Conservation (phyloP, 2,888 invertebrate species). For the Polydrusus tereticollis region DNA sequence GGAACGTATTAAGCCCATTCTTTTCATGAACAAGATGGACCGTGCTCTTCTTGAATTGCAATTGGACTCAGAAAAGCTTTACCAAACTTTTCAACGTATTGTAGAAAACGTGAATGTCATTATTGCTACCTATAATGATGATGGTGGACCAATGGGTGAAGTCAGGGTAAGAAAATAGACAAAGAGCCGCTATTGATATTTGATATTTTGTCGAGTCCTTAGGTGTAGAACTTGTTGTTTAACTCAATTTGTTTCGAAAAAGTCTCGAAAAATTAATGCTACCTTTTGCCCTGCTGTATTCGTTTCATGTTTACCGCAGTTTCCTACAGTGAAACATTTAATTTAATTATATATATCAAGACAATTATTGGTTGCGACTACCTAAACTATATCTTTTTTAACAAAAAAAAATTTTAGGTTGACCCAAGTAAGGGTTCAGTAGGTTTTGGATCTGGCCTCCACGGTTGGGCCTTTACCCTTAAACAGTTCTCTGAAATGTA, state of each 20-base stretch:
- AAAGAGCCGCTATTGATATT: neutral
- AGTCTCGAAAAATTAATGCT: conserved; percentile 58
- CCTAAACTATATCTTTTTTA: neutral
- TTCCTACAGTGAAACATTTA: conserved; percentile 61
- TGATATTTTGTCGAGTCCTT: conserved; percentile 7
- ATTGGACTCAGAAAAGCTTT: conserved; percentile 95
- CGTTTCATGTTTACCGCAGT: conserved; percentile 56
- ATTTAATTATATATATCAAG: no score
- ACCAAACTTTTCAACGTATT: conserved; percentile 99
- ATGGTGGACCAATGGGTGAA: conserved; percentile 99
- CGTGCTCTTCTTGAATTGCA: conserved; percentile 98
- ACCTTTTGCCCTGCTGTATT: conserved; percentile 62
- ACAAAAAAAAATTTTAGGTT: conserved; percentile 69
- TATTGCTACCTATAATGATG: conserved; percentile 98
- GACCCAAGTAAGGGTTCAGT: conserved; percentile 99
- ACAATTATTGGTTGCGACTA: no score
- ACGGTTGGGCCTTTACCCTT: conserved; percentile 99
- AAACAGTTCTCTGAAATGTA: conserved; percentile 99
- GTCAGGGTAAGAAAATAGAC: conserved; percentile 90
- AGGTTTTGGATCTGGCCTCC: conserved; percentile 99
- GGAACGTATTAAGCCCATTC: conserved; percentile 99
- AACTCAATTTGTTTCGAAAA: conserved; percentile 37
- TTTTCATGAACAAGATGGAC: conserved; percentile 99
- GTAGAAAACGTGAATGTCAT: conserved; percentile 99
- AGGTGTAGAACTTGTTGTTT: conserved; percentile 16